A percentile compares a stretch with the other conserved stretches of the same genome.
These are phyloP conservation scores for Sterna hirundo DNA, from an alignment of 2,113 vertebrate species.

Conservation along the genomic window DNA sequence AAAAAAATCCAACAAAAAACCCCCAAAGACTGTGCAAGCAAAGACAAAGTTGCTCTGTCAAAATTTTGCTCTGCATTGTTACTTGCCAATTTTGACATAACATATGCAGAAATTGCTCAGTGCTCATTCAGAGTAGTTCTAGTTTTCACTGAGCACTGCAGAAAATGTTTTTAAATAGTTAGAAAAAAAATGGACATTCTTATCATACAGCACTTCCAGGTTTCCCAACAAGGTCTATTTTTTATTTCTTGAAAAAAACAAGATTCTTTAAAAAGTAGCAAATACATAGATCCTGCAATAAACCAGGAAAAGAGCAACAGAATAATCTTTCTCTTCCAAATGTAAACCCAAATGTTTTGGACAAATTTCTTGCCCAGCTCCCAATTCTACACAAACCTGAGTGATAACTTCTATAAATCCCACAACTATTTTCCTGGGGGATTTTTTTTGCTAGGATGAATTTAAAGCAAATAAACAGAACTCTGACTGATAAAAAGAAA, in stretches of 20 bases:
- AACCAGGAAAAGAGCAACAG: background rate
- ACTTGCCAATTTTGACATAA: background rate
- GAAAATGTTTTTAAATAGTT: background rate
- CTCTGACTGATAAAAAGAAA: background rate
- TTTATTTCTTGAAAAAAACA: background rate
- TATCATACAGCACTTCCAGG: background rate
- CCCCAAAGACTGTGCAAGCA: background rate
- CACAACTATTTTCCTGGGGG: background rate
- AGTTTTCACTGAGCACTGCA: background rate
- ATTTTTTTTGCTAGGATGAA: background rate
- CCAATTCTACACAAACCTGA: background rate
- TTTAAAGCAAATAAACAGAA: background rate
- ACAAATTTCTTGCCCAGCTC: background rate
- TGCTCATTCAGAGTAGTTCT: background rate
- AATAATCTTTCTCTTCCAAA: background rate
- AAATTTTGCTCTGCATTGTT: background rate
- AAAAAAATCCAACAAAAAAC: background rate
- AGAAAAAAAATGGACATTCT: background rate
- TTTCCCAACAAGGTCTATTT: background rate
- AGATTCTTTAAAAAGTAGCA: background rate
- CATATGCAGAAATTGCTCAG: background rate
- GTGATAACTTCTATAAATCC: background rate
- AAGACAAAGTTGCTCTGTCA: background rate
- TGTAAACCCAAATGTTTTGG: background rate
- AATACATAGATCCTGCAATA: background rate